Evolutionary conservation across 2,797 vertebrate species (phyloP), one percentile per base, ranked within the genome.

Genomic region (Thripadectes ignobilis): DNA sequence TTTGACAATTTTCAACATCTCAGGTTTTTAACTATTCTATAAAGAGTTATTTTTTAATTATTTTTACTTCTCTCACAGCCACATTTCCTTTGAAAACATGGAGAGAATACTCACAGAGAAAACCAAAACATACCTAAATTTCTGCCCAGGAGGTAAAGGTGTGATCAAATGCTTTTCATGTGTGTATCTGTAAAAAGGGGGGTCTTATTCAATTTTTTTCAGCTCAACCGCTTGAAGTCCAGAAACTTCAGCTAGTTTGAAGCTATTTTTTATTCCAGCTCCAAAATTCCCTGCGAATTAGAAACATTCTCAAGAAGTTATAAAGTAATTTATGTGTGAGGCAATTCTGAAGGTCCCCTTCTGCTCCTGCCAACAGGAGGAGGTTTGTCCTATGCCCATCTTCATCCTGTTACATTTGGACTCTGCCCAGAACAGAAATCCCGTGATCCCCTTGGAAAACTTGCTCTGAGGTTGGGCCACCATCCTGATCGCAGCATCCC

Each of bases 401-500:
- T 12, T 72, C 5, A 2, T 88, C n/a, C 29, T 26, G 20, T 26
- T 75, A 16, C 5, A 5, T 55, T 26, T 90, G 73, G 32, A 80
- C 32, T 75, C 45, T 65, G 21, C 36, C 34, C 34, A 65, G 73
- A 21, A 46, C 17, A 43, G 30, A 81, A 84, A 39, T 86, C n/a
- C 34, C 27, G 54, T 1, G 0, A 6, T 1, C 21, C 4, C 4
- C 6, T 8, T n/a, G 52, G 46, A 22, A 88, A 32, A 24, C 26
- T 34, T 59, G 19, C 5, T 88, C 18, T 29, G 7, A 62, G 26
- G 3, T 7, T 1, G 0, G 29, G 23, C 34, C n/a, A 24, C 21
- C 3, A 0, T 45, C 10, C 1, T 63, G 5, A 3, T 3, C 43
- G 34, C 29, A 34, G 7, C 59, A 48, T 66, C 7, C 3, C 3